Conservation (phyloP, 2,888 invertebrate genomes). For the Ligdia adustata region DNA sequence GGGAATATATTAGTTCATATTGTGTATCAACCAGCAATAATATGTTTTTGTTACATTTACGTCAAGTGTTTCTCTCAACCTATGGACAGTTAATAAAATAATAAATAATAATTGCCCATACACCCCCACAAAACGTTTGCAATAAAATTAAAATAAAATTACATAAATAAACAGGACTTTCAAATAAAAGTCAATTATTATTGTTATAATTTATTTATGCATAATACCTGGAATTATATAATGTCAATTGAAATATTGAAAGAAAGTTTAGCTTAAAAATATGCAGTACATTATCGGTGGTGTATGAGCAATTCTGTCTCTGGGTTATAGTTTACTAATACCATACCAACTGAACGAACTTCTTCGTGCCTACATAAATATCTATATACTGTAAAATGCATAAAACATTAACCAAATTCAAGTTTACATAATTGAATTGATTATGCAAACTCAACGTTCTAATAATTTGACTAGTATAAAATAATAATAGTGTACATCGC, state of each 20-base stretch:
- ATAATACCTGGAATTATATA: slow-evolving; percentile 36
- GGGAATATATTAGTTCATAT: slow-evolving; percentile 77
- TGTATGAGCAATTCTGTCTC: slow-evolving; percentile 79
- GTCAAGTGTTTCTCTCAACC: slow-evolving; percentile 11
- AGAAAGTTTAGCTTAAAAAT: slow-evolving; percentile 42
- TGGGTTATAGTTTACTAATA: slow-evolving; percentile 15
- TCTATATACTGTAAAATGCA: too few species aligned
- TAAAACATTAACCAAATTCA: too few species aligned
- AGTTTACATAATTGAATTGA: slow-evolving; percentile 2
- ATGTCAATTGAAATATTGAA: slow-evolving; percentile 18
- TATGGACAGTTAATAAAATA: slow-evolving; percentile 20
- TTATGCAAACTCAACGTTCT: slow-evolving; percentile 7
- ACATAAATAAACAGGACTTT: slow-evolving; percentile 70
- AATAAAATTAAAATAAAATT: slow-evolving; percentile 65
- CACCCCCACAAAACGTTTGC: slow-evolving; percentile 81
- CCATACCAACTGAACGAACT: too few species aligned
- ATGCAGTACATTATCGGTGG: slow-evolving; percentile 70
- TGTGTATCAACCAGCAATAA: slow-evolving; percentile 40
- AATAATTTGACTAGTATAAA: slow-evolving; percentile 11
- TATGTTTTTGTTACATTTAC: slow-evolving; percentile 33
- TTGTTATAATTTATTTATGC: slow-evolving; percentile 71
- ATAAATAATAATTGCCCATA: slow-evolving; percentile 71
- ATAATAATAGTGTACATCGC: slow-evolving; percentile 4
- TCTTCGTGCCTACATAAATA: too few species aligned
- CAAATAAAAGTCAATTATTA: slow-evolving; percentile 74